These are phyloP conservation scores for Apteryx owenii DNA, from an alignment of 2,113 vertebrate genomes.

Conservation along the genomic window DNA sequence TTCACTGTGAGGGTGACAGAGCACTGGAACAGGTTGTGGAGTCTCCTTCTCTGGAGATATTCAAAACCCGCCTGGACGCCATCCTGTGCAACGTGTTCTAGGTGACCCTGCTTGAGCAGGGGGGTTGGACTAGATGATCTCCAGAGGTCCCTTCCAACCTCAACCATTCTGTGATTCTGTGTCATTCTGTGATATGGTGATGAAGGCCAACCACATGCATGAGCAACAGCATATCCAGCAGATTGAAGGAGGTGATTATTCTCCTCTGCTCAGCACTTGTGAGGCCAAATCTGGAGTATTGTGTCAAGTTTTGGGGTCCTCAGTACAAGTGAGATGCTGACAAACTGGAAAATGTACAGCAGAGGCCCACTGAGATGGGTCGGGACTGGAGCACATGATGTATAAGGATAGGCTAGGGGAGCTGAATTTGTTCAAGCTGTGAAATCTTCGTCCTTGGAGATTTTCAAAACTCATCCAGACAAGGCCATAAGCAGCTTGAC, in stretches of 20 bases:
- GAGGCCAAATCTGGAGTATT: background rate
- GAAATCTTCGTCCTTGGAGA: background rate
- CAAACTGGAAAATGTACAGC: background rate
- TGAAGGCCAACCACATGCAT: background rate
- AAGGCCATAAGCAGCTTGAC: conserved; percentile 17
- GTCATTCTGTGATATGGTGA: background rate
- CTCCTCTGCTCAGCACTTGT: background rate
- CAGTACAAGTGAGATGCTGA: background rate
- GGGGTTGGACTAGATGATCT: too few relatives aligned
- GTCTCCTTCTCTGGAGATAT: too few relatives aligned
- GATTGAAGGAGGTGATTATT: background rate
- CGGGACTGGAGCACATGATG: background rate
- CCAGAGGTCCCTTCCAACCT: too few relatives aligned
- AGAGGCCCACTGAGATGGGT: background rate
- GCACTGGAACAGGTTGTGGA: too few relatives aligned
- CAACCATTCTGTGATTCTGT: too few relatives aligned
- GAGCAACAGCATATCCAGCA: background rate
- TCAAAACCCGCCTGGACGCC: too few relatives aligned
- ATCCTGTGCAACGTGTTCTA: too few relatives aligned
- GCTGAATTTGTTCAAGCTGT: background rate
- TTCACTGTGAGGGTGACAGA: too few relatives aligned
- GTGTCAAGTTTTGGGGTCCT: background rate
- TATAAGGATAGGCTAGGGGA: background rate
- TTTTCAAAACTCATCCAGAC: background rate
- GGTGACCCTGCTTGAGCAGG: too few relatives aligned